Evolutionary conservation across 2,113 vertebrate species (phyloP), one percentile per base, ranked within the genome.

Genomic region (Hassar affinis): DNA sequence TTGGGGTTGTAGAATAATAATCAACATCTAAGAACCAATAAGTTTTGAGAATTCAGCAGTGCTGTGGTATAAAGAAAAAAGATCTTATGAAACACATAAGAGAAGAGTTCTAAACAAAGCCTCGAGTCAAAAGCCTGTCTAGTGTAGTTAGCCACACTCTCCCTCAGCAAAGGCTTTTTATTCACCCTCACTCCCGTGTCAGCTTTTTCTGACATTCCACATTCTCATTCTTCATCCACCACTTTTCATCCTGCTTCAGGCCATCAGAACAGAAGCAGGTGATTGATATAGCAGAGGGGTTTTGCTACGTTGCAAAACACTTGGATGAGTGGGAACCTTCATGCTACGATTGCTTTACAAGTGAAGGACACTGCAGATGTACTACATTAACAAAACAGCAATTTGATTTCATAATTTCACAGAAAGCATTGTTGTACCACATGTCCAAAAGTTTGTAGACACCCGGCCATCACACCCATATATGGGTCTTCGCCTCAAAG

Each of bases 211-310:
- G 77, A 52, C 80, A 54, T 85, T 85, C 78, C 64, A 49, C 71
- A 66, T 80, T 82, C 81, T 80, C 83, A 72, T 59, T 59, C 74
- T 78, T 82, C 78, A 78, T 78, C 57, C 62, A 77, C 25, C 56
- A 18, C 81, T 80, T 84, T 84, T 81, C 78, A 85, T 81, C 82
- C 45, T 10, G 52, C 84, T 85, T 78, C 84, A 72, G 76, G 85
- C 81, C 81, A 87, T 87, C 86, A 85, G 80, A 42, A 42, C 84
- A 81, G 78, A 45, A 66, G 35, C 51, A 59, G 81, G 45, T 81
- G 81, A 80, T 76, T 85, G 81, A 78, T 76, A 83, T 35, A 33
- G 61, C 69, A 76, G 81, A 83, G 61, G 35, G 76, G 54, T 49
- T 83, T 52, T 76, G 54, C 69, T 22, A 51, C 25, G 20, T 69